Percentiles rank a stretch among this genome's conserved stretches.
phyloP scores from a whole-genome alignment of 1,140 invertebrate genomes.

The Coptotermes formosanus region DNA sequence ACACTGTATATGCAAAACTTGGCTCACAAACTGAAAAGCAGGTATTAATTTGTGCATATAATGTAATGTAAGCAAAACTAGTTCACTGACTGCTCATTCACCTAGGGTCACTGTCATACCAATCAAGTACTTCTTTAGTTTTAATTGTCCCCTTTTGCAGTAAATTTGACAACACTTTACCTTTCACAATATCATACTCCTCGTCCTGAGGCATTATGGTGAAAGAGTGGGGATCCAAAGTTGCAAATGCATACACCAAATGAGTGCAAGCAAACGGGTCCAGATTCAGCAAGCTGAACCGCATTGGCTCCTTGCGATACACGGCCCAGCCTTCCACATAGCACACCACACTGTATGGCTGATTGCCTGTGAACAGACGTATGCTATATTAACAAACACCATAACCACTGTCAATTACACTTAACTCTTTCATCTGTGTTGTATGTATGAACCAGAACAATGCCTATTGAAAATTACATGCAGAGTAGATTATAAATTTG shows the following conservation, averaged over 20 bases:
- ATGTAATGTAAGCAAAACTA: too few species aligned
- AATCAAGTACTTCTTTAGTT: too few species aligned
- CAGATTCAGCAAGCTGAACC: slow-evolving; percentile 63
- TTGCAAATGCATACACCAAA: slow-evolving; percentile 76
- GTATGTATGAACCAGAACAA: too few species aligned
- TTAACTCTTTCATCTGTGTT: too few species aligned
- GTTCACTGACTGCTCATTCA: too few species aligned
- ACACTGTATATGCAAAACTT: too few species aligned
- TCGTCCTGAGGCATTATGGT: slow-evolving; percentile 57
- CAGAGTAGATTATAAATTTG: too few species aligned
- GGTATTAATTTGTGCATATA: too few species aligned
- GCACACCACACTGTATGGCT: slow-evolving; percentile 58
- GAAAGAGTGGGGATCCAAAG: slow-evolving; percentile 62
- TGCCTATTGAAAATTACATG: too few species aligned
- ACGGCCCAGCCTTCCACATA: slow-evolving; percentile 65
- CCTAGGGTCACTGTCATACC: too few species aligned
- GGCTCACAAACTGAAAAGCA: too few species aligned
- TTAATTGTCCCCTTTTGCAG: background rate
- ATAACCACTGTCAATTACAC: too few species aligned
- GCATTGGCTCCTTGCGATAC: slow-evolving; percentile 64
- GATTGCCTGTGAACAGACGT: background rate
- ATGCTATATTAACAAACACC: background rate
- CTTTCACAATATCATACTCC: slow-evolving; percentile 55
- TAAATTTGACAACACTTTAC: slow-evolving; percentile 39
- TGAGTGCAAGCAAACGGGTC: slow-evolving; percentile 75